Evolutionary conservation across 2,888 invertebrate genomes (phyloP).

Genomic region (Paralinhomoeus sp.): DNA sequence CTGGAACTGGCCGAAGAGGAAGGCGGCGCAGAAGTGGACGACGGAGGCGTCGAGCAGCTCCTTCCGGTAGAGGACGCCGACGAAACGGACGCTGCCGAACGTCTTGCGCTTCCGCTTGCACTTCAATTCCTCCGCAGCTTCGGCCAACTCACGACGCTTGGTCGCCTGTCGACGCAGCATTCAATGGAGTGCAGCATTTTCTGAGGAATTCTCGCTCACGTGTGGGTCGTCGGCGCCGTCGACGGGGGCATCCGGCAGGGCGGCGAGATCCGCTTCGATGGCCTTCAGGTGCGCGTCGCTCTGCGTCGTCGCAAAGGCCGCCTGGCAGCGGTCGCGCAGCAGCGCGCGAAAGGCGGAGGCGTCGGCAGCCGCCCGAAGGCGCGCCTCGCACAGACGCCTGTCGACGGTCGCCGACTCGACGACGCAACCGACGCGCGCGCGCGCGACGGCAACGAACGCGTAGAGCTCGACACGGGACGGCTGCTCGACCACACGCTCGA

Average conservation of each 20-base stretch:
- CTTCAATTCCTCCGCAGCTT: too few relatives aligned
- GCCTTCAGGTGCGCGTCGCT: background rate
- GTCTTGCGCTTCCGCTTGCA: constrained; percentile 6
- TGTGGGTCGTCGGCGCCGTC: too few relatives aligned
- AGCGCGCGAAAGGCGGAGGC: constrained; percentile 4
- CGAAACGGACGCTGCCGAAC: constrained; percentile 9
- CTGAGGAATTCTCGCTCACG: too few relatives aligned
- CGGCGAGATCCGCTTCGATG: constrained; percentile 1
- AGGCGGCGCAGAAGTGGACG: constrained; percentile 9
- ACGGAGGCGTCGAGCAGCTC: constrained; percentile 11
- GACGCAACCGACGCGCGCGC: too few relatives aligned
- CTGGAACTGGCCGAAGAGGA: constrained; percentile 6
- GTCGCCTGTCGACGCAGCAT: too few relatives aligned
- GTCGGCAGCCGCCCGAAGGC: background rate
- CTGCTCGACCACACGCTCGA: constrained; percentile 13
- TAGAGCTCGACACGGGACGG: constrained; percentile 12
- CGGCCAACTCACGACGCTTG: too few relatives aligned
- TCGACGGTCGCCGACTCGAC: too few relatives aligned
- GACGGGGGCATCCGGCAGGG: constrained; percentile 2
- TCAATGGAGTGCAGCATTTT: too few relatives aligned
- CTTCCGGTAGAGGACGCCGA: constrained; percentile 13
- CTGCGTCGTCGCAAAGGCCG: constrained; percentile 7
- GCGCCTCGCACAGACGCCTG: too few relatives aligned
- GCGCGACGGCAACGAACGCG: constrained; percentile 3
- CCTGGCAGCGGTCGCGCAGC: constrained; percentile 8